Percentiles rank a stretch among this genome's conserved stretches.
Evolutionary conservation across 2,888 invertebrate species (phyloP).

Genomic region (Torymus auratus): DNA sequence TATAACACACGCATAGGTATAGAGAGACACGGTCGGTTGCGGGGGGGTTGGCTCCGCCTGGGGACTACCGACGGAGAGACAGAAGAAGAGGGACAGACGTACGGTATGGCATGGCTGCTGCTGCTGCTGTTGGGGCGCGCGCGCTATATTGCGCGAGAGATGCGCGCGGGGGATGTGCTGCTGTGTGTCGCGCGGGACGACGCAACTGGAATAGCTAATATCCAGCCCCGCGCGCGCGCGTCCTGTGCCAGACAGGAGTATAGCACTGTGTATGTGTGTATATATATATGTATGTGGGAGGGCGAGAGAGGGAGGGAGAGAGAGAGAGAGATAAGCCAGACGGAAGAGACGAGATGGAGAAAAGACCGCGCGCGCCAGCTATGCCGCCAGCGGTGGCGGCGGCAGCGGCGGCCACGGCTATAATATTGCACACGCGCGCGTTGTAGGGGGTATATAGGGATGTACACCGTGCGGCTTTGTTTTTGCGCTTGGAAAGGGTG

Average conservation of each 20-base stretch:
- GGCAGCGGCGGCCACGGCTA: constrained; percentile 8
- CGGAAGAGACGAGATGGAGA: constrained; percentile 1
- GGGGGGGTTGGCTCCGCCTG: constrained; percentile 8
- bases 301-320: not conserved
- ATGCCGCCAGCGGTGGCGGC: not conserved
- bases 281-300: not conserved
- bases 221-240: constrained; percentile 52
- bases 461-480: constrained; percentile 29
- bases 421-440: constrained; percentile 37
- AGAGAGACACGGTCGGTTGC: not conserved
- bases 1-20: not conserved
- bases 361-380: constrained; percentile 21
- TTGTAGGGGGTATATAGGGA: not conserved
- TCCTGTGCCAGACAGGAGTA: constrained; percentile 12
- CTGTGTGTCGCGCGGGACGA: constrained; percentile 57
- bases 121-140: too few species aligned
- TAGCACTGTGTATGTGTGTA: not conserved
- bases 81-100: not conserved
- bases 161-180: constrained; percentile 20
- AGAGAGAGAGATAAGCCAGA: not conserved
- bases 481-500: constrained; percentile 4
- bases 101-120: too few species aligned
- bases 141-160: too few species aligned
- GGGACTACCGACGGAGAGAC: not conserved
- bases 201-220: constrained; percentile 70